Evolutionary conservation across 1,140 invertebrate genomes (phyloP), one percentile per base, ranked within the genome.

Genomic region (Dermatophagoides farinae): DNA sequence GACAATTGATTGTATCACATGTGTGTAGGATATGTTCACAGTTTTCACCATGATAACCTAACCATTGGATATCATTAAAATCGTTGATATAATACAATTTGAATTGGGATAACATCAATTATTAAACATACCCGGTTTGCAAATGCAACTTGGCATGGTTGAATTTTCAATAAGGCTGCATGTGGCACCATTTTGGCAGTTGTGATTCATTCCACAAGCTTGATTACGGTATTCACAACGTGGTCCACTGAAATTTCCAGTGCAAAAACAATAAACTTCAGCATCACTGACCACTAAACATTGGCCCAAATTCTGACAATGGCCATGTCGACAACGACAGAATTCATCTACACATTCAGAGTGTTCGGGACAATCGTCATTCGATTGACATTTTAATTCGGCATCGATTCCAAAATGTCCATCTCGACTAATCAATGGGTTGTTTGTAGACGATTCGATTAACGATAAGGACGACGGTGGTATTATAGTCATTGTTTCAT

Each of bases 281-380:
- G 83, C 86, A 20, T 92, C 79, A 67, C 83, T 82, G 72, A 95
- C 88, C 52, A 79, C 77, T 38, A 58, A 49, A 44, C 39, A 58
- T 16, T 79, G 79, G 6, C 84, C 88, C 44, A 84, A 84, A 66
- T 93, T 93, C 44, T 85, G 70, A 67, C 89, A 95, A 6, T 88
- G 88, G 66, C 81, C 77, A 0, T 82, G 81, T n/a, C 78, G 78
- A 69, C 89, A 95, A 67, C 96, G 90, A 70, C 96, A 82, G 57
- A 89, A 16, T 18, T 47, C 12, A 2, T 49, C 40, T 6, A 38
- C 25, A 38, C 57, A 58, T 31, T 58, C 8, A 1, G 57, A 46
- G 14, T 55, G 23, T 14, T 55, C 53, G 16, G 53, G 53, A 38
- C 53, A 55, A 23, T 55, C 14, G 10, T 55, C 14, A 4, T 39